Evolutionary conservation across 92 coral and sea anemone genomes (phyloP).

Genomic region (Blastomussa wellsi): DNA sequence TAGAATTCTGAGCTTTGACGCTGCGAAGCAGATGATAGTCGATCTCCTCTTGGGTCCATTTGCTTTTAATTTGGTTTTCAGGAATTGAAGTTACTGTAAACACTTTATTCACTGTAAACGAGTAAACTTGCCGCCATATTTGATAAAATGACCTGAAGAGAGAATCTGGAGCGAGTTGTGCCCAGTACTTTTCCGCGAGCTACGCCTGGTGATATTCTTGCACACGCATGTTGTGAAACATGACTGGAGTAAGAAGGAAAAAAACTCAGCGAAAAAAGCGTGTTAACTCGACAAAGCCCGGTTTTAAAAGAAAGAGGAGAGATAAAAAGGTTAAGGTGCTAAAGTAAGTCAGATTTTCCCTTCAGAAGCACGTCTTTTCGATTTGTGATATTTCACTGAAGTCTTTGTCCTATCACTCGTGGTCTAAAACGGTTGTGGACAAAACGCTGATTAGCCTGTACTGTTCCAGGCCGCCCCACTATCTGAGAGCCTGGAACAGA

Average conservation of each 20-base stretch:
- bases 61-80: background rate
- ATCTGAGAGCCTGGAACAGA: too few species aligned
- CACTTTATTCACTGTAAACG: too few species aligned
- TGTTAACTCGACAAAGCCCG: constrained; percentile 73
- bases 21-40: constrained; percentile 51
- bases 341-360: constrained; percentile 59
- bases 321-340: constrained; percentile 65
- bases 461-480: too few species aligned
- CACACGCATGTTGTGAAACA: constrained; percentile 17
- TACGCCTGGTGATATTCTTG: constrained; percentile 35
- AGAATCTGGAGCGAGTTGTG: constrained; percentile 12
- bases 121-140: constrained; percentile 87
- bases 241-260: constrained; percentile 91
- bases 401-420: too few species aligned
- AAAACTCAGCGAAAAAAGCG: constrained; percentile 75
- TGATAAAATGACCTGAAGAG: constrained; percentile 6
- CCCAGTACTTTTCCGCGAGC: constrained; percentile 10
- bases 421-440: too few species aligned
- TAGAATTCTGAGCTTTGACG: constrained; percentile 86
- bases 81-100: too few species aligned
- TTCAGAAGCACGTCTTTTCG: too few species aligned
- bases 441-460: too few species aligned
- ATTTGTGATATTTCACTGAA: too few species aligned
- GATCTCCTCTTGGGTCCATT: constrained; percentile 38
- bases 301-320: constrained; percentile 72